Evolutionary conservation across 2,888 invertebrate genomes (phyloP), one percentile per base, ranked within the genome.

Genomic region (Aquatica leii): DNA sequence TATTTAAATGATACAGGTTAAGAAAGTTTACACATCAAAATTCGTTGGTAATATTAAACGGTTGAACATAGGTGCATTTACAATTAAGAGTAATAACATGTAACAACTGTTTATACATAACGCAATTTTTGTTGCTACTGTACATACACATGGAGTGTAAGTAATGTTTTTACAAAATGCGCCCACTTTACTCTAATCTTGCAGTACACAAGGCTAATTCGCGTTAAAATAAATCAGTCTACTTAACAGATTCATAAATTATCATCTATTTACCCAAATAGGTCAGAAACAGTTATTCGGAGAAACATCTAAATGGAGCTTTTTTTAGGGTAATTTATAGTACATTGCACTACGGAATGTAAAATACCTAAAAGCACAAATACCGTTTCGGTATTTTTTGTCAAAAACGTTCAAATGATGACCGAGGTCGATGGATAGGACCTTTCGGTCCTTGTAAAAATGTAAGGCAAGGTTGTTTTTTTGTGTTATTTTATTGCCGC

Each of bases 221-320:
- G 43, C 54, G 58, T 53, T 40, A 48, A 54, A 53, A 65, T 65
- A 65, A 65, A 61, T 65, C 61, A 69, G 59, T 59, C 62, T 6
- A 63, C 67, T 69, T 67, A 65, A 55, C 65, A 69, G 70, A 71
- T 21, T 63, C 65, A 74, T 78, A 78, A 78, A 78, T 78, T 73
- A 75, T 71, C 72, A 73, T 74, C 76, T 76, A 76, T 76, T 71
- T 76, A 77, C 73, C 71, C 75, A 76, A 78, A 77, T 78, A 76
- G 77, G 76, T 74, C 75, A 73, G 69, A 74, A 74, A 77, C 77
- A 72, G 78, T 77, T 78, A 78, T 76, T 78, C 77, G 71, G 67
- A 70, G 73, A 68, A 71, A 72, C 67, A 59, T 69, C 62, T 67
- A 67, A 68, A 69, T 62, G 59, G 58, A 62, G 41, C 60, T 65